These are phyloP conservation scores for Augiades crinisus DNA, from an alignment of 2,888 invertebrate species.

Conservation along the genomic window DNA sequence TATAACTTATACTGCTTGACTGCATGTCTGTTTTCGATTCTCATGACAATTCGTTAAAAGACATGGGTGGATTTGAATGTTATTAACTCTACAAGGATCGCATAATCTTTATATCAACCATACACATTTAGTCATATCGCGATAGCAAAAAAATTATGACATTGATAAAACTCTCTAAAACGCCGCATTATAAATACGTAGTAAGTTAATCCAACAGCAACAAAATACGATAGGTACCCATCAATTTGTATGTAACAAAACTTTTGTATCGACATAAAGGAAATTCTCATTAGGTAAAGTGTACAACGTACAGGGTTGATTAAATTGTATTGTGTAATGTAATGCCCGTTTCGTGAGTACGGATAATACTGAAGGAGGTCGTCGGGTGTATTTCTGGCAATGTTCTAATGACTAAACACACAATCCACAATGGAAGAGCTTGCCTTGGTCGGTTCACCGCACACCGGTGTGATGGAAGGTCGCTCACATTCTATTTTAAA, in stretches of 20 bases:
- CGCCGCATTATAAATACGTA: slow-evolving; percentile 5
- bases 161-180: slow-evolving; percentile 5
- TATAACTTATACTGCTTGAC: no score
- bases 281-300: neutral
- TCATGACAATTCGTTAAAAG: no score
- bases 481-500: slow-evolving; percentile 49
- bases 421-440: slow-evolving; percentile 30
- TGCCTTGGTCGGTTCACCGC: slow-evolving; percentile 48
- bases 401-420: slow-evolving; percentile 34
- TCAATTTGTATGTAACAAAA: no score
- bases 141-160: slow-evolving; percentile 6
- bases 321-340: slow-evolving; percentile 2
- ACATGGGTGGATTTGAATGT: no score
- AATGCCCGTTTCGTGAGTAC: slow-evolving; percentile 13
- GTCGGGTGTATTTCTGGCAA: slow-evolving; percentile 19
- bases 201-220: slow-evolving; percentile 3
- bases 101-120: no score
- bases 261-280: neutral
- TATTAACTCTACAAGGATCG: no score
- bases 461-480: slow-evolving; percentile 44
- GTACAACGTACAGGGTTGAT: neutral
- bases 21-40: no score
- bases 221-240: slow-evolving; percentile 2
- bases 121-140: neutral
- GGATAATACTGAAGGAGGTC: slow-evolving; percentile 14